Base-by-base conservation (phyloP, 2,113 vertebrate genomes). In the Heterotis niloticus region DNA sequence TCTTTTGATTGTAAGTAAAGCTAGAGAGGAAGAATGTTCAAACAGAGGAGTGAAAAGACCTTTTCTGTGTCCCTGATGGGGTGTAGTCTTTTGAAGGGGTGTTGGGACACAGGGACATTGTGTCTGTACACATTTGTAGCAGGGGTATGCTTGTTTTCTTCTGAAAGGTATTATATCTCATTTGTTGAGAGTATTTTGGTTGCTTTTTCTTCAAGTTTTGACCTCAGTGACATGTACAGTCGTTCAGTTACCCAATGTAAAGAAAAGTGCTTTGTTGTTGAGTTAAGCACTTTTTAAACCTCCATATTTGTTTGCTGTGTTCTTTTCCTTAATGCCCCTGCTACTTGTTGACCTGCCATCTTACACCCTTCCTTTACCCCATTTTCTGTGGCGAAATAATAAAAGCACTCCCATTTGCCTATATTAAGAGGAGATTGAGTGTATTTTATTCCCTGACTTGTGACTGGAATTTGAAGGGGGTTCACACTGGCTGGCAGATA, bases 381-480 rank as follows among this genome's bases (percentile, higher is more conserved):
- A n/a, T n/a, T 18, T 44, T 5, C 16, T 17, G 68, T 26, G 68
- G 68, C 26, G 10, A 17, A 23, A 20, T 4, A 18, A 4, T 23
- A 24, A 24, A 20, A 23, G 64, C 64, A 66, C 5, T 11, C 17
- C 34, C 29, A 44, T 71, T 17, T 29, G 34, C 34, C 68, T n/a
- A 20, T 51, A 9, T 71, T 71, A 51, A 52, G 29, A 52, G n/a
- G 51, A 51, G 44, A 44, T 26, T 70, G 23, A 23, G 54, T 75
- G 0, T 23, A n/a, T 14, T 62, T 26, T 23, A 54, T n/a, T n/a
- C 10, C 64, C 44, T 65, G 26, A 20, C 34, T 28, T 7, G 64
- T 29, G 12, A 75, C 23, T 75, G 62, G 71, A 66, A 51, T 73
- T 74, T 75, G 56, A 29, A 73, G 57, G 34, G 69, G 11, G 44